These are phyloP conservation scores for Nymphicus hollandicus DNA, from an alignment of 2,113 vertebrate genomes.

Conservation along the genomic window DNA sequence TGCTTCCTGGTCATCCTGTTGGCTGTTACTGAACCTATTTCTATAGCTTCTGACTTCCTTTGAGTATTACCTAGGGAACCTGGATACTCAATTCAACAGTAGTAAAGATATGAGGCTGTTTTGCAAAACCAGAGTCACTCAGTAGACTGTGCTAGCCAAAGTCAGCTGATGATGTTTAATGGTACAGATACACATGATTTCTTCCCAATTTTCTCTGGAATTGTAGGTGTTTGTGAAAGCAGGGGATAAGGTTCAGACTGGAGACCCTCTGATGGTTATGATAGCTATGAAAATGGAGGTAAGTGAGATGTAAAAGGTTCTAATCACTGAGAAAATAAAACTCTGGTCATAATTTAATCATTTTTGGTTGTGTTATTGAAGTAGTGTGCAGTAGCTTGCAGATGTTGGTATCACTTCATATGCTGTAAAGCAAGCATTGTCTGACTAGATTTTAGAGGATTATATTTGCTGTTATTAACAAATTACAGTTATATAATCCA, in stretches of 20 bases:
- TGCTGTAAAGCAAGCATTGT: neutral
- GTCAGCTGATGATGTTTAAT: neutral
- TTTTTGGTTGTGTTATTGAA: neutral
- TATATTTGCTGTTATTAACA: slow-evolving; percentile 9
- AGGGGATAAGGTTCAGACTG: slow-evolving; percentile 85
- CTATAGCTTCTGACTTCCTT: neutral
- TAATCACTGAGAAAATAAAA: neutral
- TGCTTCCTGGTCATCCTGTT: neutral
- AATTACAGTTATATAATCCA: neutral
- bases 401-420: neutral
- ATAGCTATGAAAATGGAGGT: slow-evolving; percentile 99
- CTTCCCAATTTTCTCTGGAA: neutral
- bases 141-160: neutral
- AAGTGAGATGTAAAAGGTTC: neutral
- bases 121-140: neutral
- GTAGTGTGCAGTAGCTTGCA: neutral
- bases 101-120: neutral
- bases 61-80: neutral
- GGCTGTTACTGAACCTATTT: neutral
- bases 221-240: slow-evolving; percentile 90
- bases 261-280: slow-evolving; percentile 94
- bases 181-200: neutral
- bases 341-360: neutral
- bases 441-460: slow-evolving; percentile 29
- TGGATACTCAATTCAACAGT: neutral